Base-by-base conservation (phyloP, 64 coral and sea anemone genomes). In the Montipora efflorescens region DNA sequence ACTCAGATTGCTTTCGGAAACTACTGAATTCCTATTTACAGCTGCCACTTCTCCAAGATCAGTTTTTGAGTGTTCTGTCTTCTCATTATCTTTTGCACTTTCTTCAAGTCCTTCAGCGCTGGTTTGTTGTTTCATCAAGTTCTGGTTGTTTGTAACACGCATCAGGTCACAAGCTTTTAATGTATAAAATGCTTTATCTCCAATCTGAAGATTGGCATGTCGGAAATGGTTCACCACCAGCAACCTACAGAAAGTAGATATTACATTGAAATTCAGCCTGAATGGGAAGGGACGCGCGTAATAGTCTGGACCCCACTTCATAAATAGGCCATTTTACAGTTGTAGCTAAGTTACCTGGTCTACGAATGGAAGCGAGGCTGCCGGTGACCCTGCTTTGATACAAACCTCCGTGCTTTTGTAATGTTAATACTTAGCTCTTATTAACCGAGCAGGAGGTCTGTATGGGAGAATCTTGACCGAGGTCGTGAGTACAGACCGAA, bases 121-220 rank as follows among this genome's bases (percentile, higher is more conserved):
- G 13, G 58, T 77, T 18, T 76, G 71, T 4, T 75, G 76, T 62
- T 78, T 92, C 14, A 51, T 59, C 43, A 18, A 49, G 47, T 4
- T 14, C 61, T 64, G 66, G 6, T 23, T 58, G 61, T 7, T 78
- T 7, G 87, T n/a, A 88, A 77, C 62, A 73, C 53, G 28, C 67
- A 23, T 59, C 3, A 96, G 28, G 67, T 99, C 98, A 50, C 52
- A 53, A 6, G 89, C 84, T 76, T 94, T 99, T 25, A 99, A 80
- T 13, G 92, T 96, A 61, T 99, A 99, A 76, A 96, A 99, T 76
- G 95, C 95, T 87, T 99, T 99, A 67, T 99, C 98, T 50, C 98
- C 98, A 92, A 99, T 95, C 48, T 99, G 98, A 87, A 99, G 87
- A 75, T 90, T 91, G 48, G 96, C 96, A 80, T 96, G 98, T 44